phyloP scores from a whole-genome alignment of 1,140 invertebrate species.

The Aplysia californica region DNA sequence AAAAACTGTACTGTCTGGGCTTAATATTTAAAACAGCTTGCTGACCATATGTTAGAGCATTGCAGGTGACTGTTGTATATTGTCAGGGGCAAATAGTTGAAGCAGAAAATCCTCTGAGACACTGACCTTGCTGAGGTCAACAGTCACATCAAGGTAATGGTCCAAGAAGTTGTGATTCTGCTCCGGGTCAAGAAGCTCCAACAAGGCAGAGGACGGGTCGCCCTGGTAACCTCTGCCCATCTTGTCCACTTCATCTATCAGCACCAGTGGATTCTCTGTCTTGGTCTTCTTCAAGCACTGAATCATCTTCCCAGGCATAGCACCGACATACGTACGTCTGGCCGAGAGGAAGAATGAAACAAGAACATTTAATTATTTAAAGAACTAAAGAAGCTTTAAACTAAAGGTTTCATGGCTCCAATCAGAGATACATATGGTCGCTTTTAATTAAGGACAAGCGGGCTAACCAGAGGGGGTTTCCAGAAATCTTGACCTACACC shows the following conservation, averaged over 20 bases:
- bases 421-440: too few species aligned
- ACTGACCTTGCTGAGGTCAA: slow-evolving; percentile 91
- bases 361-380: background rate
- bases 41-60: too few species aligned
- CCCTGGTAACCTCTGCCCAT: slow-evolving; percentile 92
- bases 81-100: too few species aligned
- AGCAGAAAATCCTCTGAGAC: too few species aligned
- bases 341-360: background rate
- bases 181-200: slow-evolving; percentile 98
- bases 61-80: too few species aligned
- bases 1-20: too few species aligned
- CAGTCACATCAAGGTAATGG: slow-evolving; percentile 97
- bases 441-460: too few species aligned
- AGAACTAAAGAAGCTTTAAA: background rate
- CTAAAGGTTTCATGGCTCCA: too few species aligned
- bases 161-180: slow-evolving; percentile 98
- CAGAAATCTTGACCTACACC: too few species aligned
- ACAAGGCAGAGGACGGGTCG: slow-evolving; percentile 94
- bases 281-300: slow-evolving; percentile 99
- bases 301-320: slow-evolving; percentile 99
- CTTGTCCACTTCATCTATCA: slow-evolving; percentile 92
- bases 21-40: too few species aligned
- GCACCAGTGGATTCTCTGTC: slow-evolving; percentile 97
- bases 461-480: too few species aligned
- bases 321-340: slow-evolving; percentile 94